Evolutionary conservation across 2,888 invertebrate species (phyloP).

Genomic region (Ectemnius cavifrons): DNA sequence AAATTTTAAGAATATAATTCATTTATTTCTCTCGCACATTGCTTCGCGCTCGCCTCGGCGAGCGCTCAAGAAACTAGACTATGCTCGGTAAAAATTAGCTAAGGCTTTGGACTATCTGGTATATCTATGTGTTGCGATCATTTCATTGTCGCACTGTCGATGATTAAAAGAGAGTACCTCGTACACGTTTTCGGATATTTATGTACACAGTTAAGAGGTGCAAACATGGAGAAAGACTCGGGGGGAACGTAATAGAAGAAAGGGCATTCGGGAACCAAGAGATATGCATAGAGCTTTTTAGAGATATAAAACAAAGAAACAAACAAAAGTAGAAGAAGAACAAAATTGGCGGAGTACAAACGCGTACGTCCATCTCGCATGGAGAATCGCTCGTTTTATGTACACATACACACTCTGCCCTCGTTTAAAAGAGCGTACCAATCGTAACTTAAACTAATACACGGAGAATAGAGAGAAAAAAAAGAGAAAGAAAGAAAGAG

Average conservation of each 20-base stretch:
- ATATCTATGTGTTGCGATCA: conserved; percentile 31
- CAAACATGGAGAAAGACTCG: background rate
- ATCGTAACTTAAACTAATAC: background rate
- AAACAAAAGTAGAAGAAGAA: no score
- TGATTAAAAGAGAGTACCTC: conserved; percentile 38
- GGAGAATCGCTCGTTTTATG: no score
- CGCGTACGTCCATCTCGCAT: no score
- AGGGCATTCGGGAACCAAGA: no score
- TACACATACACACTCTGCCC: no score
- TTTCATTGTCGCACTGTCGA: conserved; percentile 32
- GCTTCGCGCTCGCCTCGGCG: conserved; percentile 28
- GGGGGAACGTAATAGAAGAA: background rate
- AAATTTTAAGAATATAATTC: conserved; percentile 54
- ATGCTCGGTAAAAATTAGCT: conserved; percentile 53
- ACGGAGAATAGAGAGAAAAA: background rate
- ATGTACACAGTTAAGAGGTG: conserved; percentile 9
- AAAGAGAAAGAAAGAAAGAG: background rate
- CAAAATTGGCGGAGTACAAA: background rate
- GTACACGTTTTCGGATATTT: conserved; percentile 35
- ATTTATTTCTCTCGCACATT: conserved; percentile 52
- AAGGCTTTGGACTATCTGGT: conserved; percentile 58
- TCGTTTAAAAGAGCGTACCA: background rate
- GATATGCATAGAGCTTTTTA: no score
- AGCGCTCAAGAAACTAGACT: conserved; percentile 27
- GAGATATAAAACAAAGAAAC: background rate